A percentile compares a stretch with the other conserved stretches of the same genome.
Evolutionary conservation across 2,888 invertebrate species (phyloP).

Genomic region (Leptarthrus brevirostris): DNA sequence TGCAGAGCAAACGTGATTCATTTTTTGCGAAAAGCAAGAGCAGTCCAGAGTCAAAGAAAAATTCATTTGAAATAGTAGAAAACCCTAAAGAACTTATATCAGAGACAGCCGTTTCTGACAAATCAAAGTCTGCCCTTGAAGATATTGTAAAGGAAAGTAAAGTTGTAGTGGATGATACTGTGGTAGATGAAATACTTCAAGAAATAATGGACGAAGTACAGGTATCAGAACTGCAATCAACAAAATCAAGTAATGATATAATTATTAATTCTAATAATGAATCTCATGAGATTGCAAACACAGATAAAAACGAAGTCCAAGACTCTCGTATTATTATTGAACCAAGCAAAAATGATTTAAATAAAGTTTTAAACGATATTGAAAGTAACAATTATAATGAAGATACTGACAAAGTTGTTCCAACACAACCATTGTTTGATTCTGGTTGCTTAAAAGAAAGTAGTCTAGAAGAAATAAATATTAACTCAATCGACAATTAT

Average conservation of each 20-base stretch:
- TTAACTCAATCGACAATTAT: too few relatives aligned
- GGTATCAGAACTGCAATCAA: not conserved
- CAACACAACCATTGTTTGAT: too few relatives aligned
- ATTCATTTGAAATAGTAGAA: not conserved
- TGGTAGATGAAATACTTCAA: not conserved
- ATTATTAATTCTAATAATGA: not conserved
- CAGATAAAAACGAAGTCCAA: too few relatives aligned
- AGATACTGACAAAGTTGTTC: too few relatives aligned
- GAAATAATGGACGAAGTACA: not conserved
- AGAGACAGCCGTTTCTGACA: not conserved
- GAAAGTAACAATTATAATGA: not conserved
- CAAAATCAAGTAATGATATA: not conserved
- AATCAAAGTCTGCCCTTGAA: not conserved
- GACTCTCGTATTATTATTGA: too few relatives aligned
- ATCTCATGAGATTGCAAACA: too few relatives aligned
- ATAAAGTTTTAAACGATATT: too few relatives aligned
- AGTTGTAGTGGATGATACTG: not conserved
- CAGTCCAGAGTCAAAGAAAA: not conserved
- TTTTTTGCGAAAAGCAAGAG: slow-evolving; percentile 31
- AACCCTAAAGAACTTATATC: not conserved
- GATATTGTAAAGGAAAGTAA: not conserved
- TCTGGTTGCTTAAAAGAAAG: too few relatives aligned
- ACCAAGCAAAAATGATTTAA: too few relatives aligned
- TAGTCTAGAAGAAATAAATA: too few relatives aligned
- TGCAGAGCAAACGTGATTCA: slow-evolving; percentile 62